phyloP scores from a whole-genome alignment of 2,113 vertebrate species.

The Puffinus mauretanicus region DNA sequence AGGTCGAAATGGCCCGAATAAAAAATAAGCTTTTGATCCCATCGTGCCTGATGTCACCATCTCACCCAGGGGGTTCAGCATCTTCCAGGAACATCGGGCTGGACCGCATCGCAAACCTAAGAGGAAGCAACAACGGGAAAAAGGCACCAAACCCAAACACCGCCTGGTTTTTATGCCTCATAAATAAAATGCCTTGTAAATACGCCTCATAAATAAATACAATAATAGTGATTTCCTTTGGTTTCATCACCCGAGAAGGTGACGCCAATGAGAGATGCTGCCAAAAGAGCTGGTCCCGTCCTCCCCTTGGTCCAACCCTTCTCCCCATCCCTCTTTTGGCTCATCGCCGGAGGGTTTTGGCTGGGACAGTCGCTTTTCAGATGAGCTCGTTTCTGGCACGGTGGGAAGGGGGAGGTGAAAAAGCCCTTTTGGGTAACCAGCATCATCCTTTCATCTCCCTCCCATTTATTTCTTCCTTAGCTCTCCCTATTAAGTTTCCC shows the following conservation, averaged over 20 bases:
- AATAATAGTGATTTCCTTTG: neutral
- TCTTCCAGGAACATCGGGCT: neutral
- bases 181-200: neutral
- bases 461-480: neutral
- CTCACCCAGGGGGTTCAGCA: neutral
- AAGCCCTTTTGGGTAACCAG: neutral
- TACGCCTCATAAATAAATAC: neutral
- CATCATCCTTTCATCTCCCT: neutral
- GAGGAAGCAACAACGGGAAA: neutral
- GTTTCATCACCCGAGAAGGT: neutral
- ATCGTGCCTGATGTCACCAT: neutral
- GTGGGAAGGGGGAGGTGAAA: neutral
- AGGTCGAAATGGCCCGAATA: neutral
- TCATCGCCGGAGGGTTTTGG: neutral
- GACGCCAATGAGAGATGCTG: neutral
- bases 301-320: neutral
- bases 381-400: neutral
- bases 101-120: fast-evolving
- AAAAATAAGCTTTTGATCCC: neutral
- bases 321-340: neutral
- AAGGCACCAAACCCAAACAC: neutral
- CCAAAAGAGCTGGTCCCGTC: neutral
- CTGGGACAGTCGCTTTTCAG: neutral
- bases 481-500: neutral
- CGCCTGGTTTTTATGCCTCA: neutral